Base-by-base conservation (phyloP, 2,113 vertebrate genomes). In the Vidua chalybeata region DNA sequence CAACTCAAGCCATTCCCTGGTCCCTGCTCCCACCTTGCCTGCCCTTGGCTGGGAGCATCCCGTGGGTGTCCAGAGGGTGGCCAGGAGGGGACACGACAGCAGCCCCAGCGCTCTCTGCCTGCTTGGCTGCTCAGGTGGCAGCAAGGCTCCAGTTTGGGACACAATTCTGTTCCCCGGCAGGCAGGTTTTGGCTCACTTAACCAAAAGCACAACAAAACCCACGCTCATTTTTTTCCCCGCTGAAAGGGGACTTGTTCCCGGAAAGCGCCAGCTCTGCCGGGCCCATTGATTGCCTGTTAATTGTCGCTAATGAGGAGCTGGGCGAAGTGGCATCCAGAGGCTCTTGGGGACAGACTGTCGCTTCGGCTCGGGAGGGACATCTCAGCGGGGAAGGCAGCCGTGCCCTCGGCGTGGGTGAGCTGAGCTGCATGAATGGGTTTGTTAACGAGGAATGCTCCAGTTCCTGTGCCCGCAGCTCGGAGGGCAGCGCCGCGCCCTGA, bases 241-340 rank as follows among this genome's bases (percentile, higher is more conserved):
- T 66, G 89, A 96, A 97, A 96, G 78, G 51, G 67, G 31, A 67
- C 87, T 96, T 93, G 66, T 92, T 95, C 94, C 76, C 79, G 92
- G 67, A 75, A 95, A 85, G 89, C 43, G 87, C 74, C 89, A 28
- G 49, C 45, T 79, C 94, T 66, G 95, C 84, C 76, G 76, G 90
- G 93, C 93, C 91, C 55, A 15, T 72, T 92, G 96, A 96, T 95
- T 78, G 92, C 89, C 31, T 49, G 83, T 96, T 98, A 98, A 98
- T 98, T 97, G 97, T 86, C 92, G 66, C 95, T 97, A 97, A 97
- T 97, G 96, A 97, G 97, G 94, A 82, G 64, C 93, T 54, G 83
- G 75, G 83, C 56, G 49, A 87, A 67, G 83, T 37, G 46, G 80
- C 88, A 96, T 84, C 35, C 87, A 54, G 93, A 97, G 89, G 92